Percentiles rank a stretch among this genome's conserved stretches.
Evolutionary conservation across 1,140 invertebrate species (phyloP).

Genomic region (Forficula auricularia): DNA sequence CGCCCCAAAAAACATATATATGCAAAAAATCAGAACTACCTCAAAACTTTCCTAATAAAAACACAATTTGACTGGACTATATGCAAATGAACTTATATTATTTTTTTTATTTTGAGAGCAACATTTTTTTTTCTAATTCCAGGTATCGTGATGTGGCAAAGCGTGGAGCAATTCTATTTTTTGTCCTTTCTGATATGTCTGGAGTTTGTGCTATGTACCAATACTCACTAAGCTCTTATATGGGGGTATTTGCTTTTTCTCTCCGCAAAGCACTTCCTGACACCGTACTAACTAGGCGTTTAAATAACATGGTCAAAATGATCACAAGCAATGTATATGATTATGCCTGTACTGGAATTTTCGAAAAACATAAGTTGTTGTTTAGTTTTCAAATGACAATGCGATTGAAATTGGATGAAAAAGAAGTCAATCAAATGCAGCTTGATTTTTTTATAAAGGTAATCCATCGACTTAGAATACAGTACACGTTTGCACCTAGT

Average conservation of each 20-base stretch:
- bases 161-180: constrained; percentile 73
- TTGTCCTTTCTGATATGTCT: constrained; percentile 72
- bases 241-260: constrained; percentile 63
- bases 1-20: too few relatives aligned
- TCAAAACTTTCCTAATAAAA: too few relatives aligned
- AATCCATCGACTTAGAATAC: too few relatives aligned
- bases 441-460: constrained; percentile 82
- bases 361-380: constrained; percentile 74
- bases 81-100: neutral
- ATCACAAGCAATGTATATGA: constrained; percentile 73
- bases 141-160: constrained; percentile 36
- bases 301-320: constrained; percentile 64
- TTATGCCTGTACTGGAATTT: constrained; percentile 77
- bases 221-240: constrained; percentile 62
- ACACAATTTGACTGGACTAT: too few relatives aligned
- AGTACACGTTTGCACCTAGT: too few relatives aligned
- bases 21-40: too few relatives aligned
- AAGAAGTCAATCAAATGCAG: constrained; percentile 42
- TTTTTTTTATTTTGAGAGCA: neutral
- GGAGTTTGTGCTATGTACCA: constrained; percentile 79
- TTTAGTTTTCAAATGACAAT: constrained; percentile 80
- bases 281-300: constrained; percentile 43
- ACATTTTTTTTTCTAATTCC: too few relatives aligned
- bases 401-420: constrained; percentile 53
- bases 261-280: constrained; percentile 62